Conservation (phyloP, 2,888 invertebrate genomes). For the Macropis europaea region DNA sequence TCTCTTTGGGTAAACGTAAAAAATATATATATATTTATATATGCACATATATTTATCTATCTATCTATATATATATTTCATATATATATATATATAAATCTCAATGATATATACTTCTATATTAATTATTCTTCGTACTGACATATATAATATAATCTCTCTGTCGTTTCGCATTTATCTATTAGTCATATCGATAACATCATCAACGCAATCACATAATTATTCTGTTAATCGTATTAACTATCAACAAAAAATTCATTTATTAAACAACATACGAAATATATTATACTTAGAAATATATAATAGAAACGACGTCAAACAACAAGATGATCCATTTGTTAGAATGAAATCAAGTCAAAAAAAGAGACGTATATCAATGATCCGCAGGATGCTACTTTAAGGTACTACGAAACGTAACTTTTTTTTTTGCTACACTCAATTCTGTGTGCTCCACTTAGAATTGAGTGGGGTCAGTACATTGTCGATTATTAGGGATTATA, state of each 20-base stretch:
- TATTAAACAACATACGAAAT: slow-evolving; percentile 69
- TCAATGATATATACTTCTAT: slow-evolving; percentile 57
- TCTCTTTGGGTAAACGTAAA: slow-evolving; percentile 78
- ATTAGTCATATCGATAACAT: slow-evolving; percentile 69
- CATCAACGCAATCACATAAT: slow-evolving; percentile 73
- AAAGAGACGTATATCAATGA: slow-evolving; percentile 55
- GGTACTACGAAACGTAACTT: slow-evolving; percentile 51
- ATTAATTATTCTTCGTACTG: slow-evolving; percentile 59
- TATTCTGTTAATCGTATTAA: slow-evolving; percentile 64
- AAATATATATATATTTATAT: slow-evolving; percentile 67
- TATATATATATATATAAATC: slow-evolving; percentile 41
- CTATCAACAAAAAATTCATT: slow-evolving; percentile 71
- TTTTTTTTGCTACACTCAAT: slow-evolving; percentile 64
- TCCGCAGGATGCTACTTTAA: slow-evolving; percentile 63
- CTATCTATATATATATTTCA: slow-evolving; percentile 52
- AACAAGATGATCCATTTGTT: slow-evolving; percentile 75
- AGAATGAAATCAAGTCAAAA: slow-evolving; percentile 77
- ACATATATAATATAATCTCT: slow-evolving; percentile 75
- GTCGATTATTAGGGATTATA: slow-evolving; percentile 42
- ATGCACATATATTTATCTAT: slow-evolving; percentile 35
- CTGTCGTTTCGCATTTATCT: slow-evolving; percentile 66
- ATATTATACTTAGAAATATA: slow-evolving; percentile 63
- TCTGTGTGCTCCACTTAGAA: slow-evolving; percentile 53
- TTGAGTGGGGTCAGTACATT: slow-evolving; percentile 59
- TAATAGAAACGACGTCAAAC: slow-evolving; percentile 70